Base-by-base conservation (phyloP, 2,113 vertebrate species). In the Morphnarchus princeps region DNA sequence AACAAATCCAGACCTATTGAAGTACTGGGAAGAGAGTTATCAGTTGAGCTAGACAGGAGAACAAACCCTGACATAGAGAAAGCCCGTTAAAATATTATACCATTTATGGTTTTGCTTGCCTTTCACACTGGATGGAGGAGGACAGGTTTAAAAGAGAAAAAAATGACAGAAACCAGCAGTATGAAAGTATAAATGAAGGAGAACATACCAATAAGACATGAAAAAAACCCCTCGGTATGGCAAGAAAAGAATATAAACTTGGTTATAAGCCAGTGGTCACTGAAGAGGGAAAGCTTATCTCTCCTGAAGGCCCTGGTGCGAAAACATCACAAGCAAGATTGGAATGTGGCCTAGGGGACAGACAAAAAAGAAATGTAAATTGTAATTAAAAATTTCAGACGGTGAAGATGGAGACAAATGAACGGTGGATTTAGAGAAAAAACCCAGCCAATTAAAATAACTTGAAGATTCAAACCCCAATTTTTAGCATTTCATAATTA, bases 401-500 rank as follows among this genome's bases (percentile, higher is more conserved):
- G 1, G 26, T 57, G 45, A 45, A 73, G 70, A 59, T 65, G 52
- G 90, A 85, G 29, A 50, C 34, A 87, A 91, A 70, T 17, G 81
- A 96, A 63, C 9, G 13, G 69, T 58, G 28, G 84, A 61, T 78
- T 90, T 67, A 61, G 45, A 90, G 81, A 13, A 70, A 88, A 89
- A 86, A 43, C 10, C 32, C 85, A 94, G 42, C 50, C 73, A 86
- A 94, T 96, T 97, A 95, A 92, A 92, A 66, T 72, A 94, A 88
- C 71, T 42, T 52, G 18, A 91, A 96, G 63, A 96, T 93, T 92
- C 79, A 91, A 95, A 34, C 5, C 42, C 67, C 50, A 79, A 13
- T 90, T 93, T 94, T 96, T 88, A 92, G 78, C 80, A 69, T 96
- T 97, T 96, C 63, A 54, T 94, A 91, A 82, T 94, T 93, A 86